A percentile compares a stretch with the other conserved stretches of the same genome.
phyloP scores from a whole-genome alignment of 2,113 vertebrate species.

The Pseudorasbora parva region DNA sequence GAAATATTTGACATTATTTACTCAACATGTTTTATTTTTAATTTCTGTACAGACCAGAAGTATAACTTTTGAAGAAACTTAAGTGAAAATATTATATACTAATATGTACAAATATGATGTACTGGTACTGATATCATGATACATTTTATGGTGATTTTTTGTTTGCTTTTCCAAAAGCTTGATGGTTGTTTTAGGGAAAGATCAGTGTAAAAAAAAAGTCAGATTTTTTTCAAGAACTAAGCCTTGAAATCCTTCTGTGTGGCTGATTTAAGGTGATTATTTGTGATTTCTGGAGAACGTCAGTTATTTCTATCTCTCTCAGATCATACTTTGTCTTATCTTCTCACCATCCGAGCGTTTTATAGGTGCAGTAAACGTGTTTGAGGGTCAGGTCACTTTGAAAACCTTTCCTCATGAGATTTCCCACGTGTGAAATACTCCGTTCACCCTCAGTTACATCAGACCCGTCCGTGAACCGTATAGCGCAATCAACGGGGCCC shows the following conservation, averaged over 20 bases:
- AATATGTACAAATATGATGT: no score
- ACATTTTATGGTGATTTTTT: no score
- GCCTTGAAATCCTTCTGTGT: not conserved
- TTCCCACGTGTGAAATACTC: slow-evolving; percentile 34
- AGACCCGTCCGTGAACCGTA: slow-evolving; percentile 40
- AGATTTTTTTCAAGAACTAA: no score
- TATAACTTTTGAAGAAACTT: not conserved
- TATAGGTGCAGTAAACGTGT: slow-evolving; percentile 26
- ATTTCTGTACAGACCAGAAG: not conserved
- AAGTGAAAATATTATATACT: no score
- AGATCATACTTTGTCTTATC: slow-evolving; percentile 1
- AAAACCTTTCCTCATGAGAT: slow-evolving; percentile 9
- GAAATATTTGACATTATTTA: not conserved
- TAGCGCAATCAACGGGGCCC: slow-evolving; percentile 45
- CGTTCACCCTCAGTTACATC: slow-evolving; percentile 16
- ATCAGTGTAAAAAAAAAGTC: no score
- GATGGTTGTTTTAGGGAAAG: no score
- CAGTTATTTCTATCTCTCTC: slow-evolving; percentile 10
- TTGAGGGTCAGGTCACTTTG: slow-evolving; percentile 23
- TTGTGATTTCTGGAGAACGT: not conserved
- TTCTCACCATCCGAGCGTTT: slow-evolving; percentile 24
- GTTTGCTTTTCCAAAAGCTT: no score
- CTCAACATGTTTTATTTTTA: not conserved
- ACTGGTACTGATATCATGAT: no score
- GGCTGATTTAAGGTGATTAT: not conserved